Evolutionary conservation across 2,888 invertebrate genomes (phyloP), one percentile per base, ranked within the genome.

Genomic region (Caradrina kadenii): DNA sequence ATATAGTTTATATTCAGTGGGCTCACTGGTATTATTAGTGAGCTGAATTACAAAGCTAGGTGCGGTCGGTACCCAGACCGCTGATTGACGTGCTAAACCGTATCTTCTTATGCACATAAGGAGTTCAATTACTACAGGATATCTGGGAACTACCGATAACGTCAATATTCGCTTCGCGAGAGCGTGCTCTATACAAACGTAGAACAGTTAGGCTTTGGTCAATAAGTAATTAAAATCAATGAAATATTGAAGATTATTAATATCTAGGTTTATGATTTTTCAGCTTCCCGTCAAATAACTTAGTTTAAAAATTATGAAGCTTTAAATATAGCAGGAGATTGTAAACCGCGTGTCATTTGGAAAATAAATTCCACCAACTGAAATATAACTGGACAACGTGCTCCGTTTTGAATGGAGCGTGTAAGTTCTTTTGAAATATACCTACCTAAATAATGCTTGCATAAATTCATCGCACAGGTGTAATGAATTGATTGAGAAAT

Each of bases 101-200:
- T 56, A 48, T 10, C 17, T 52, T 17, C 19, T 61, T 26, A 26
- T 66, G 48, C 0, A 6, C 17, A 55, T 59, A 21, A 17, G 5
- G 13, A 53, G n/a, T 21, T 39, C 71, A 54, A 22, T 60, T 48
- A 45, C 21, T 31, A 21, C 11, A 17, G n/a, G 6, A n/a, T 39
- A 19, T 5, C 5, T 63, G 39, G 19, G 53, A 22, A 39, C 22
- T 2, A n/a, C 2, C 39, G 39, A 39, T 39, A 48, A 54, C n/a
- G n/a, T 49, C 26, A 72, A 71, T 56, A 56, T 42, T 69, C 39
- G 39, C 11, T 39, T 39, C 2, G 13, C 13, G 39, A 39, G 11
- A 39, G 39, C 39, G 39, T 13, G 1, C 39, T 39, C 39, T 13
- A 2, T 7, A 8, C 35, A 35, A 35, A 39, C 39, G 13, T 13